phyloP scores from a whole-genome alignment of 1,140 invertebrate genomes.

The Physella acuta region DNA sequence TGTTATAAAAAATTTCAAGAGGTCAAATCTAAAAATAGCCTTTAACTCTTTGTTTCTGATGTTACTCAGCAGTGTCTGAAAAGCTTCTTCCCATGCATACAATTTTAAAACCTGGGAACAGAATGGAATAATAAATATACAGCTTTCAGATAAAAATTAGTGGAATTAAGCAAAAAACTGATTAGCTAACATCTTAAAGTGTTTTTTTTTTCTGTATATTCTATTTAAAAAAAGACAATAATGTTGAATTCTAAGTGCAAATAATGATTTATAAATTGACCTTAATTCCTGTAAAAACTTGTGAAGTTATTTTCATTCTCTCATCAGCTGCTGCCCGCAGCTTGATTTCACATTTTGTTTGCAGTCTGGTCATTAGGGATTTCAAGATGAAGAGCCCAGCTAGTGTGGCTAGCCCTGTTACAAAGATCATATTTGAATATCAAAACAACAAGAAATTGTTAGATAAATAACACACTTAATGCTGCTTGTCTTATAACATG shows the following conservation, averaged over 20 bases:
- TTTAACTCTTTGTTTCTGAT: constrained; percentile 56
- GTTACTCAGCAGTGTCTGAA: constrained; percentile 51
- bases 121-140: too few relatives aligned
- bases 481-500: too few relatives aligned
- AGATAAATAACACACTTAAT: too few relatives aligned
- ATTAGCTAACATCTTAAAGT: too few relatives aligned
- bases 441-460: too few relatives aligned
- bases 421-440: too few relatives aligned
- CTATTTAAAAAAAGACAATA: too few relatives aligned
- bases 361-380: constrained; percentile 62
- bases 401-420: background rate
- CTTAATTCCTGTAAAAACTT: constrained; percentile 62
- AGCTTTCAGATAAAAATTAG: too few relatives aligned
- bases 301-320: constrained; percentile 62
- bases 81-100: constrained; percentile 54
- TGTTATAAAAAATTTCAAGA: constrained; percentile 69
- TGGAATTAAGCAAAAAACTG: too few relatives aligned
- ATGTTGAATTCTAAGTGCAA: too few relatives aligned
- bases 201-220: too few relatives aligned
- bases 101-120: constrained; percentile 39
- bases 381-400: constrained; percentile 3
- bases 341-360: constrained; percentile 62
- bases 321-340: constrained; percentile 65
- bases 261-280: constrained; percentile 61
- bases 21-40: constrained; percentile 55